A percentile compares a stretch with the other conserved stretches of the same genome.
Conservation (phyloP, 2,888 invertebrate genomes). For the Cyclophora albipunctata region DNA sequence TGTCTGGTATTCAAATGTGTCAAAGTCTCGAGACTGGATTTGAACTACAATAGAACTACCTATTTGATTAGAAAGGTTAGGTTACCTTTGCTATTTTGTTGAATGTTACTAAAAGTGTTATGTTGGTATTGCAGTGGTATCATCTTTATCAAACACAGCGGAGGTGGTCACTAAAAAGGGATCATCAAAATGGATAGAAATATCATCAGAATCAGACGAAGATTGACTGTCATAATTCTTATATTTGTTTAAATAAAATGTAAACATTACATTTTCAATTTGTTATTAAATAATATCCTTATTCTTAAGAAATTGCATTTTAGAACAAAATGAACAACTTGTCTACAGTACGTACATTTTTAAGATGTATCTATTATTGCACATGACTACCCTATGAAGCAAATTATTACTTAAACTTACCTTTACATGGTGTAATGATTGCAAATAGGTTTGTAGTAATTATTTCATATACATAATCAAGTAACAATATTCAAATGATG, state of each 20-base stretch:
- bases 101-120: too few relatives aligned
- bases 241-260: slow-evolving; percentile 46
- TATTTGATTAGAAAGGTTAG: too few relatives aligned
- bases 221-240: slow-evolving; percentile 31
- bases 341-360: not conserved
- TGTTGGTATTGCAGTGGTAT: slow-evolving; percentile 44
- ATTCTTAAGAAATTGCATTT: slow-evolving; percentile 44
- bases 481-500: too few relatives aligned
- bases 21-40: too few relatives aligned
- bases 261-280: slow-evolving; percentile 54
- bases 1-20: too few relatives aligned
- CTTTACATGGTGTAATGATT: too few relatives aligned
- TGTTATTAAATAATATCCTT: slow-evolving; percentile 50
- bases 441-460: too few relatives aligned
- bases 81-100: too few relatives aligned
- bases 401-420: too few relatives aligned
- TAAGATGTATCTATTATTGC: slow-evolving; percentile 2
- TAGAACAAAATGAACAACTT: slow-evolving; percentile 29
- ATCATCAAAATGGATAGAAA: slow-evolving; percentile 60
- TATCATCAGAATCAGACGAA: slow-evolving; percentile 65
- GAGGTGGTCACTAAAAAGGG: slow-evolving; percentile 50
- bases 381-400: too few relatives aligned
- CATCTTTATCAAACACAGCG: slow-evolving; percentile 50
- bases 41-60: too few relatives aligned
- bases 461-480: too few relatives aligned